Evolutionary conservation across 1,140 invertebrate species (phyloP).

Genomic region (Hypsibius dujardini): DNA sequence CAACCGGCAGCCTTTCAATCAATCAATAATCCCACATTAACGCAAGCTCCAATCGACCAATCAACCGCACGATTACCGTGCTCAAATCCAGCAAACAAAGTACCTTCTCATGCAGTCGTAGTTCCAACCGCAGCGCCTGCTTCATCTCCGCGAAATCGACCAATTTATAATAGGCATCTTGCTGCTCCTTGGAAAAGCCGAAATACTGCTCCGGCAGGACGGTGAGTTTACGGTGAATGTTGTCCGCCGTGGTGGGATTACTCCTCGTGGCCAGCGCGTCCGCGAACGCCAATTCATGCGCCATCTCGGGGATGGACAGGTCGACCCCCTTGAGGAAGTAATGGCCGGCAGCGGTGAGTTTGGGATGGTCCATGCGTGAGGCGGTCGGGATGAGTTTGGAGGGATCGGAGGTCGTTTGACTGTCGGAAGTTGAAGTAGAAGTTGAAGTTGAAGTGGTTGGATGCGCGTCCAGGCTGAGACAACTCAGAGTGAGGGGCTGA

Average conservation of each 20-base stretch:
- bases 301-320: not conserved
- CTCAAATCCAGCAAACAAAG: too few relatives aligned
- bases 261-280: not conserved
- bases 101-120: not conserved
- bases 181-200: not conserved
- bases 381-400: too few relatives aligned
- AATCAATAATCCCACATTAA: too few relatives aligned
- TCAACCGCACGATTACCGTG: too few relatives aligned
- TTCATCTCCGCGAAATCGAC: not conserved
- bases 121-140: not conserved
- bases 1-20: too few relatives aligned
- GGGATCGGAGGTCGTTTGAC: not conserved
- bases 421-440: not conserved
- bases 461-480: not conserved
- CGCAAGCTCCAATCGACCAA: too few relatives aligned
- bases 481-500: not conserved
- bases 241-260: slow-evolving; percentile 3
- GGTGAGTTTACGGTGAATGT: not conserved
- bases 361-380: slow-evolving; percentile 17
- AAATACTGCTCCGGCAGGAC: not conserved
- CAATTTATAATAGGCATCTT: not conserved
- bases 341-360: not conserved
- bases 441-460: not conserved
- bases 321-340: slow-evolving; percentile 4
- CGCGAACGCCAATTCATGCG: not conserved